These are phyloP conservation scores for Rhipidura dahli DNA, from an alignment of 2,113 vertebrate genomes.

Conservation along the genomic window DNA sequence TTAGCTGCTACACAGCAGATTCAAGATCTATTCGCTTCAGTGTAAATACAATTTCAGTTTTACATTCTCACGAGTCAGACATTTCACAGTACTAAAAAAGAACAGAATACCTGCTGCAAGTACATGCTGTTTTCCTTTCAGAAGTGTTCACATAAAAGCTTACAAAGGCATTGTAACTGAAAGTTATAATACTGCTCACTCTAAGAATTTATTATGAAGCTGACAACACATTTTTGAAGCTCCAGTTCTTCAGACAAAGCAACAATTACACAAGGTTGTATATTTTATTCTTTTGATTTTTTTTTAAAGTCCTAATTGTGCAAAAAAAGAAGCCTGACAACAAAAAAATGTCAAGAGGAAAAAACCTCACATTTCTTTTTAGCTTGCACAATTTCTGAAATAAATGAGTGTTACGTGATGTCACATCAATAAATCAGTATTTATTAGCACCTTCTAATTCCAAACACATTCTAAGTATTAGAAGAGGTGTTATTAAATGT, in stretches of 20 bases:
- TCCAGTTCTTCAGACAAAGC: background rate
- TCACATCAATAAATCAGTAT: background rate
- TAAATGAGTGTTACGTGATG: background rate
- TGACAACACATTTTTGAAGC: background rate
- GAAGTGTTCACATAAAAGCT: background rate
- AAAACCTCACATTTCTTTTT: rapidly evolving
- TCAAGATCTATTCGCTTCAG: background rate
- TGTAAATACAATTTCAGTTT: background rate
- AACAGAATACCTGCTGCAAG: background rate
- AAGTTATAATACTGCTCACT: background rate
- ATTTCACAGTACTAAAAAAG: background rate
- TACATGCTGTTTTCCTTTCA: background rate
- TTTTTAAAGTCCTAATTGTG: background rate
- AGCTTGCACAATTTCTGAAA: background rate
- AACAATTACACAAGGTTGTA: background rate
- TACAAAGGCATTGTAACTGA: background rate
- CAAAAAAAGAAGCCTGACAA: background rate
- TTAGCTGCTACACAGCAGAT: background rate
- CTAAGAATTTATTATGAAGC: slow-evolving; percentile 15
- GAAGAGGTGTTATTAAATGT: background rate
- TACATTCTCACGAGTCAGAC: background rate
- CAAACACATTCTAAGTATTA: background rate
- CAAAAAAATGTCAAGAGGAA: background rate
- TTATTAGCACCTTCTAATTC: background rate
- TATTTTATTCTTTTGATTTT: background rate